phyloP scores from a whole-genome alignment of 2,888 invertebrate species.

The Acanthopleura granulata region DNA sequence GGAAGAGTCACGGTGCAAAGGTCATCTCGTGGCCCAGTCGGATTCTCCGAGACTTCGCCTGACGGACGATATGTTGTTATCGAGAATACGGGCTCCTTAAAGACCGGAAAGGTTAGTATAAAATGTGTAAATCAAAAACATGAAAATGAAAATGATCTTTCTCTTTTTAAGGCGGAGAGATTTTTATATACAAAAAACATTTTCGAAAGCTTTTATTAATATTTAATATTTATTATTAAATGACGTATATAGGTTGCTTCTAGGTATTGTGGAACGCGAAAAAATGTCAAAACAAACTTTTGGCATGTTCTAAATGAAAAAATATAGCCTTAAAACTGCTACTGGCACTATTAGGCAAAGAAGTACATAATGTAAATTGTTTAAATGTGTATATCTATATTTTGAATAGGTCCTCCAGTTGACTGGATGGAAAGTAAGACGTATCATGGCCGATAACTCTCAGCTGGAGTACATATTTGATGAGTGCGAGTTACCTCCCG shows the following conservation, averaged over 20 bases:
- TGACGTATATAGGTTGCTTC: too few species aligned
- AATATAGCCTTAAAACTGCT: too few species aligned
- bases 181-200: too few species aligned
- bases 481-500: neutral
- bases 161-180: too few species aligned
- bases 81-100: conserved; percentile 36
- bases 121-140: neutral
- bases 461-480: neutral
- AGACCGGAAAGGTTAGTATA: conserved; percentile 27
- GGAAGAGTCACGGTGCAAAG: conserved; percentile 37
- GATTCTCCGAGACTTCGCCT: conserved; percentile 29
- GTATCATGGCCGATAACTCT: neutral
- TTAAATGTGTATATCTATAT: too few species aligned
- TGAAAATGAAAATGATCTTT: neutral
- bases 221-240: too few species aligned
- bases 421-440: neutral
- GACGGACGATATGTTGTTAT: conserved; percentile 32
- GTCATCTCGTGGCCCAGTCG: conserved; percentile 33
- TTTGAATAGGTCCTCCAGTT: neutral
- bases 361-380: too few species aligned
- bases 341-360: too few species aligned
- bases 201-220: too few species aligned
- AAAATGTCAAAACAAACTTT: too few species aligned
- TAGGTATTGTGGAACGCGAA: too few species aligned
- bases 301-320: too few species aligned